Base-by-base conservation (phyloP, 2,113 vertebrate species). In the Equus quagga region DNA sequence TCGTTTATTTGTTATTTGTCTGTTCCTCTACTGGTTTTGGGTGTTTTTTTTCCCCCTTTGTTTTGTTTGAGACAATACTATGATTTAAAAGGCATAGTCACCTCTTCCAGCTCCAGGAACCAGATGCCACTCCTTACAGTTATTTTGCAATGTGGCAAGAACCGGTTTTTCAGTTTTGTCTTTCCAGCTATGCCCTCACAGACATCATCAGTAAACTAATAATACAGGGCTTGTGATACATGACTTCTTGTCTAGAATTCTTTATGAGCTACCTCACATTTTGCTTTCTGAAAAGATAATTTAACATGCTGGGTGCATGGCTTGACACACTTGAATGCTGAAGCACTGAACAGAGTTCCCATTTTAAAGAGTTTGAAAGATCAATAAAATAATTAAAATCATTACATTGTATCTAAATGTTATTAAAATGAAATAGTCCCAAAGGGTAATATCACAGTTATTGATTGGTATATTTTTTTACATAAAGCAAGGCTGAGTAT, bases 101-200 rank as follows among this genome's bases (percentile, higher is more conserved):
- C n/a, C 14, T 54, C 65, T 97, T 81, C 33, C 60, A 95, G 60
- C 65, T 93, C 23, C 81, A 96, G 65, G 54, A 96, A 97, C 62
- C 82, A 95, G 60, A 49, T 73, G 49, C 90, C 86, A 79, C 73
- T 89, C 90, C 89, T 93, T 91, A 62, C 1, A 67, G 51, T 94
- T 79, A 60, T 89, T 93, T 97, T 79, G 87, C 86, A 97, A 82
- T 82, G 62, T 91, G 62, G 54, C 67, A n/a, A 91, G 89, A 98
- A 94, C 94, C 6, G 2, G 95, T 96, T 97, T 96, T 88, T 85
- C 92, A 88, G 1, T 92, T 94, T 36, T 65, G 36, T 96, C 76
- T 93, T 84, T 64, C 75, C 76, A 83, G 19, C 62, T 79, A 0
- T 89, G 58, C 26, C 54, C 41, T 96, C 86, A 58, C n/a, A 82